Conservation (phyloP, 2,888 invertebrate species). For the Sminthurides aquaticus region DNA sequence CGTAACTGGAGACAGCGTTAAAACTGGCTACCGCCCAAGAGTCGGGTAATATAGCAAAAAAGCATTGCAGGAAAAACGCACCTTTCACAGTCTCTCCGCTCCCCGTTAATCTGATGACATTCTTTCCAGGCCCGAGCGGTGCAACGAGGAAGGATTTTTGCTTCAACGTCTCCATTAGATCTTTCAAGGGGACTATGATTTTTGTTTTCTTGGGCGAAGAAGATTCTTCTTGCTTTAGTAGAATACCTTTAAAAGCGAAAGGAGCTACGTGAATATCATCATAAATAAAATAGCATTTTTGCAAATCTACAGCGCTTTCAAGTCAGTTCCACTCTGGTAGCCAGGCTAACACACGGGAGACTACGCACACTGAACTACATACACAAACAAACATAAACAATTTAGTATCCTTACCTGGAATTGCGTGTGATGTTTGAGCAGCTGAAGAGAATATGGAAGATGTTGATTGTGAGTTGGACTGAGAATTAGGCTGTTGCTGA, state of each 20-base stretch:
- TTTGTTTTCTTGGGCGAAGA: slow-evolving; percentile 39
- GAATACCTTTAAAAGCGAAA: slow-evolving; percentile 20
- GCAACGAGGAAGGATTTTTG: slow-evolving; percentile 39
- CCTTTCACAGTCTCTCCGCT: slow-evolving; percentile 41
- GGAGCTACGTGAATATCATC: slow-evolving; percentile 5
- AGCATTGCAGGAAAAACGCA: slow-evolving; percentile 6
- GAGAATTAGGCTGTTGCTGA: slow-evolving; percentile 20
- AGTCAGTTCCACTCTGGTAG: not conserved
- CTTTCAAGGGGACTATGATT: slow-evolving; percentile 42
- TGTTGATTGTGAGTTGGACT: slow-evolving; percentile 12
- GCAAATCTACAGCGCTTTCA: not conserved
- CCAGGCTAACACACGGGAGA: not conserved
- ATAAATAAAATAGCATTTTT: not conserved
- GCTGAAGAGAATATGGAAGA: slow-evolving; percentile 22
- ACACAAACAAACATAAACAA: not conserved
- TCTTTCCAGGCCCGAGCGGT: slow-evolving; percentile 40
- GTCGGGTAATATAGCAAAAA: too few relatives aligned
- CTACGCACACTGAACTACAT: not conserved
- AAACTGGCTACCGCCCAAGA: too few relatives aligned
- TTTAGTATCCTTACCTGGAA: not conserved
- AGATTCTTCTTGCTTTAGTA: slow-evolving; percentile 32
- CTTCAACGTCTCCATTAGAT: slow-evolving; percentile 41
- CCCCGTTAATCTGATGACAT: slow-evolving; percentile 40
- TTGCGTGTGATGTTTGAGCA: slow-evolving; percentile 20
- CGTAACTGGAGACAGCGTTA: too few relatives aligned